Conservation (phyloP, 2,888 invertebrate genomes). For the Rosalia funebris region DNA sequence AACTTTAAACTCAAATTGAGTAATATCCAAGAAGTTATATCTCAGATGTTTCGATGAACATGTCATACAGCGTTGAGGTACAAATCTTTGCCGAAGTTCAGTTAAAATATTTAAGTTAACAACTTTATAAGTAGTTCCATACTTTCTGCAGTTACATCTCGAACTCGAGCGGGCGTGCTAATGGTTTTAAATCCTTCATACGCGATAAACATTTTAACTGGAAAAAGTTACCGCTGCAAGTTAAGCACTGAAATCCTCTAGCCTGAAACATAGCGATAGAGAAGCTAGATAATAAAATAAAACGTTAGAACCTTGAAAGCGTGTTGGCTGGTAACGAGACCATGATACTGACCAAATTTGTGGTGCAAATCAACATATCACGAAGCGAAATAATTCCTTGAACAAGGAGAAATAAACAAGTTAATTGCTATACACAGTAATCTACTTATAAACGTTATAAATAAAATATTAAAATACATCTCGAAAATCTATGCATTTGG, state of each 20-base stretch:
- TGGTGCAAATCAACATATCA: background rate
- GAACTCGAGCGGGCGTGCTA: background rate
- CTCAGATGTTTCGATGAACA: conserved; percentile 14
- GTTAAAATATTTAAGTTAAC: conserved; percentile 28
- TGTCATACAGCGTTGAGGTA: conserved; percentile 2
- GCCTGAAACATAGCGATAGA: no score
- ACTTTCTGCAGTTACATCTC: background rate
- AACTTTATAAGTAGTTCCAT: background rate
- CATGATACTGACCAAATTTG: no score
- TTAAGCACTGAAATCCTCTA: background rate
- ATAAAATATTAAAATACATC: no score
- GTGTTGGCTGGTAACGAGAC: no score
- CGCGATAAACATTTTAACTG: background rate
- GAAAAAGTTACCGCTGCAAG: background rate
- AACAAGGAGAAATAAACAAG: no score
- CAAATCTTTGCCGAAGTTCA: conserved; percentile 22
- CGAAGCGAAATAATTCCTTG: no score
- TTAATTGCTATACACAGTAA: no score
- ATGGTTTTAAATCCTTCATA: background rate
- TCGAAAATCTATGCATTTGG: no score
- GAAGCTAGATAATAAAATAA: no score
- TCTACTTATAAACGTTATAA: no score
- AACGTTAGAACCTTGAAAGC: no score
- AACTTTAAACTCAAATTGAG: conserved; percentile 1
- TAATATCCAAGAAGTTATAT: conserved; percentile 13